Percentiles rank a stretch among this genome's conserved stretches.
Evolutionary conservation across 2,797 vertebrate species (phyloP).

Genomic region (Lycodopsis pacificus): DNA sequence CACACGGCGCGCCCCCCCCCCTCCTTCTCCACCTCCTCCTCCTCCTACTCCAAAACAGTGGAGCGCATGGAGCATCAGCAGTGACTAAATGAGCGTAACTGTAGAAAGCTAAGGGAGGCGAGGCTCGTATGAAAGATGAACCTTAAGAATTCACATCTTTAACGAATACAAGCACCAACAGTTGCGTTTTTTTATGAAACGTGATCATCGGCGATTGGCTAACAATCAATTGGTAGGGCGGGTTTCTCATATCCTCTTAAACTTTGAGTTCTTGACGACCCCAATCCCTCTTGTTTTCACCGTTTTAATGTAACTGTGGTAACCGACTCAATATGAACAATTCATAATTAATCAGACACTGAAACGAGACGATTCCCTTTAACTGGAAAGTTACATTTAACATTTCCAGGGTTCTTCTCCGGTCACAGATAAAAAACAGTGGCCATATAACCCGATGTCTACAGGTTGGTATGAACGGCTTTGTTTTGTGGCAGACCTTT

Average conservation of each 20-base stretch:
- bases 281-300: neutral
- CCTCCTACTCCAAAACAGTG: slow-evolving; percentile 64
- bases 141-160: neutral
- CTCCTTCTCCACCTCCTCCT: slow-evolving; percentile 28
- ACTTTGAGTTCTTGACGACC: neutral
- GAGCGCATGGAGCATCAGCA: slow-evolving; percentile 47
- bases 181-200: neutral
- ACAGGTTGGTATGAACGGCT: neutral
- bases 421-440: neutral
- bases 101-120: slow-evolving; percentile 12
- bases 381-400: neutral
- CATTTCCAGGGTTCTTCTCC: neutral
- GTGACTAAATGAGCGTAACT: slow-evolving; percentile 25
- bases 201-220: neutral
- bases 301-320: neutral
- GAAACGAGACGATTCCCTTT: neutral
- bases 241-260: neutral
- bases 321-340: neutral
- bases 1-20: slow-evolving; percentile 50
- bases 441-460: neutral
- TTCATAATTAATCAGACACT: neutral
- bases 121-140: neutral
- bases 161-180: neutral
- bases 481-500: neutral
- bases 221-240: neutral